Conservation (phyloP, 1,140 invertebrate genomes). For the Neotoxoptera formosana region DNA sequence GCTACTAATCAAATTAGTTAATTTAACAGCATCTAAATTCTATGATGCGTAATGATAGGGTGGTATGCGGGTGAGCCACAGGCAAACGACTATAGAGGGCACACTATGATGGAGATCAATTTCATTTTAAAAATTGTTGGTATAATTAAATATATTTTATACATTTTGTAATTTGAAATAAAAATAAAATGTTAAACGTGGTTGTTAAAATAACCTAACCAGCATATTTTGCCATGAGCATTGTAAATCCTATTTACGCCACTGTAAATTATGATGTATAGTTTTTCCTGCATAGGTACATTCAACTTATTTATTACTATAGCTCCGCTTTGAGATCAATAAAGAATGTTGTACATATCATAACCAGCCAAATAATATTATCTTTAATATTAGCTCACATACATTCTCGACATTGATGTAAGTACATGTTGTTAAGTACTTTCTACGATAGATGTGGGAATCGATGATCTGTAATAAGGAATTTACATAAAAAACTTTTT, state of each 20-base stretch:
- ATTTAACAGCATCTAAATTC: neutral
- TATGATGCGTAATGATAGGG: too few relatives aligned
- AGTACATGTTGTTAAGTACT: neutral
- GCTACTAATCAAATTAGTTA: neutral
- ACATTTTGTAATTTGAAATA: neutral
- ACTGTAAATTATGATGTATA: neutral
- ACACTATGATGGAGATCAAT: neutral
- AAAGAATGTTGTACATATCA: neutral
- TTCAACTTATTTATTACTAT: neutral
- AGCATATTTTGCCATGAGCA: neutral
- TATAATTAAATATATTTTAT: neutral
- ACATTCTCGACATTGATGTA: neutral
- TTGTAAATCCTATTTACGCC: neutral
- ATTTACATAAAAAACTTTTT: too few relatives aligned
- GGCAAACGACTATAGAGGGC: neutral
- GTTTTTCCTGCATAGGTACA: neutral
- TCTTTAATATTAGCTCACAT: neutral
- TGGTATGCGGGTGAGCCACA: neutral
- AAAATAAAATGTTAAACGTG: neutral
- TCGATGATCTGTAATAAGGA: neutral
- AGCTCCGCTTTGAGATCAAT: neutral
- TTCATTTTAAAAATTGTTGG: neutral
- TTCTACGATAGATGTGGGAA: neutral
- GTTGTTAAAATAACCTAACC: neutral
- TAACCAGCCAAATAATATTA: neutral